phyloP scores from a whole-genome alignment of 2,113 vertebrate genomes.

The Melospiza georgiana region DNA sequence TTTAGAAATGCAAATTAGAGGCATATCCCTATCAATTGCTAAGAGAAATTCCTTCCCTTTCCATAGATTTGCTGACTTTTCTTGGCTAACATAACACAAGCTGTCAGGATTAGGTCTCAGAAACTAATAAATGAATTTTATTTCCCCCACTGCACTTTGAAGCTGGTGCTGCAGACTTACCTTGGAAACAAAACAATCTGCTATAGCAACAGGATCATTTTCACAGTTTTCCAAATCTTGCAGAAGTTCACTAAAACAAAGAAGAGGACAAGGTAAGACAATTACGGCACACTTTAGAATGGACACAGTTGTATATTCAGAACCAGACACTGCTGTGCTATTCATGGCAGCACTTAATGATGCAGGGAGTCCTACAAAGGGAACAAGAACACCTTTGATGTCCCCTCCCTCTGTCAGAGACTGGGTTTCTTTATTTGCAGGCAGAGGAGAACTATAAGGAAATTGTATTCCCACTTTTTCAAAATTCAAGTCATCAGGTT shows the following conservation, averaged over 20 bases:
- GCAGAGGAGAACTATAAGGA: neutral
- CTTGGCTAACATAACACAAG: neutral
- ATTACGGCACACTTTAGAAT: neutral
- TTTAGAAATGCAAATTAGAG: neutral
- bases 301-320: neutral
- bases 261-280: neutral
- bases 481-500: neutral
- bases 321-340: neutral
- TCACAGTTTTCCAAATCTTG: conserved; percentile 90
- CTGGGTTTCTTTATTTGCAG: neutral
- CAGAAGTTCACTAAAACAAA: conserved; percentile 82
- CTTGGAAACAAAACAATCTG: conserved; percentile 95
- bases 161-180: conserved; percentile 73
- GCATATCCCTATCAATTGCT: neutral
- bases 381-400: neutral
- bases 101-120: neutral
- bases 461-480: neutral
- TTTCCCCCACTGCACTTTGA: neutral
- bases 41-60: neutral
- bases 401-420: rapidly evolving
- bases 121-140: neutral
- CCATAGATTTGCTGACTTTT: neutral
- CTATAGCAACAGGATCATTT: conserved; percentile 88
- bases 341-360: neutral
- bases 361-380: neutral